These are phyloP conservation scores for Lepidonotus clava DNA, from an alignment of 2,888 invertebrate species.

Conservation along the genomic window DNA sequence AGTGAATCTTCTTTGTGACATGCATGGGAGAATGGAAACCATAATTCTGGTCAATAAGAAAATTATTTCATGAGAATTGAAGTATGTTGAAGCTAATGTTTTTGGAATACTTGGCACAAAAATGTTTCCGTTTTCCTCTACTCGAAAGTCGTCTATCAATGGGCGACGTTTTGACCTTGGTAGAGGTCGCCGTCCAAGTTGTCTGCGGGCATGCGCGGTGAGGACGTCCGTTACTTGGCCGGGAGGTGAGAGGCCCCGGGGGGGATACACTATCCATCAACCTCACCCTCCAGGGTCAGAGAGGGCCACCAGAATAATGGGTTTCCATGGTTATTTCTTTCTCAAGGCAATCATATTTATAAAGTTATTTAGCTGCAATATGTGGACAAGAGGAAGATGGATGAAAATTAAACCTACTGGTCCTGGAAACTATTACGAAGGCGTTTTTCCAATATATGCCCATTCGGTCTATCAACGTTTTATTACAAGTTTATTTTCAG, in stretches of 20 bases:
- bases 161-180: background rate
- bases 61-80: too few relatives aligned
- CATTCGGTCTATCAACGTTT: too few relatives aligned
- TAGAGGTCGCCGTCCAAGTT: conserved; percentile 23
- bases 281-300: background rate
- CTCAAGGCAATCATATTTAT: background rate
- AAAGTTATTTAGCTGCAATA: background rate
- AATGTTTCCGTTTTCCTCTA: too few relatives aligned
- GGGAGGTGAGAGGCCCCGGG: background rate
- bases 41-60: too few relatives aligned
- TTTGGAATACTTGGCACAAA: too few relatives aligned
- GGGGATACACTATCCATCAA: conserved; percentile 33
- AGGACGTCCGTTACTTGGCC: conserved; percentile 34
- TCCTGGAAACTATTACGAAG: too few relatives aligned
- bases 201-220: background rate
- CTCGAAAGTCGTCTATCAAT: background rate
- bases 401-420: background rate
- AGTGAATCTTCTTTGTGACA: too few relatives aligned
- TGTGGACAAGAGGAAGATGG: background rate
- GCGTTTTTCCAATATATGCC: too few relatives aligned
- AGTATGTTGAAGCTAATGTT: too few relatives aligned
- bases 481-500: too few relatives aligned
- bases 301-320: conserved; percentile 28
- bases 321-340: conserved; percentile 6
- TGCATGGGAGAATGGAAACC: too few relatives aligned